phyloP scores from a whole-genome alignment of 1,140 invertebrate species.

The Gonioctena quinquepunctata region DNA sequence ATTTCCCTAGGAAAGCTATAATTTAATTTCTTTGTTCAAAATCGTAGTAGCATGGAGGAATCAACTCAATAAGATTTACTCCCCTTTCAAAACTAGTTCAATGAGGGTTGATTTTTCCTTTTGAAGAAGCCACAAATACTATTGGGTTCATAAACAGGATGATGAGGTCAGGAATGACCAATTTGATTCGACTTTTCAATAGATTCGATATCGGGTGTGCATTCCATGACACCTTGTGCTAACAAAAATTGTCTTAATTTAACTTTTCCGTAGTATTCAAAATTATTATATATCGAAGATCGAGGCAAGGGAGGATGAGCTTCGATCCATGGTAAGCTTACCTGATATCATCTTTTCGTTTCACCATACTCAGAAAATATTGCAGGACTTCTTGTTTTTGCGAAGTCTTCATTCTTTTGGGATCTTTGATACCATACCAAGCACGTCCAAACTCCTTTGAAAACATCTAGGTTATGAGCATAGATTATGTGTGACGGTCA shows the following conservation, averaged over 20 bases:
- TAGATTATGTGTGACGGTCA: not conserved
- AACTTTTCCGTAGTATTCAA: constrained; percentile 8
- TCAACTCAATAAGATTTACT: constrained; percentile 53
- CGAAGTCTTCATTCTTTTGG: too few species aligned
- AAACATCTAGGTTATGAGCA: not conserved
- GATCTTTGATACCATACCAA: not conserved
- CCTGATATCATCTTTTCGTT: constrained; percentile 12
- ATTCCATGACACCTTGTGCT: constrained; percentile 32
- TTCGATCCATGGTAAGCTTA: constrained; percentile 16
- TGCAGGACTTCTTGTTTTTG: not conserved
- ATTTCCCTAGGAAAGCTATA: constrained; percentile 51
- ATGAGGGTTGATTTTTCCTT: constrained; percentile 23
- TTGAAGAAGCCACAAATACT: constrained; percentile 29
- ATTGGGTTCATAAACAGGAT: constrained; percentile 11
- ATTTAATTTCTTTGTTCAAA: constrained; percentile 51
- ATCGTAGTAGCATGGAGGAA: constrained; percentile 51
- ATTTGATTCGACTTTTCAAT: not conserved
- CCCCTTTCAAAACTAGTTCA: constrained; percentile 45
- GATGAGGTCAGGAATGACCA: constrained; percentile 32
- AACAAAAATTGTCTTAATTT: constrained; percentile 4
- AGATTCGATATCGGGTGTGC: not conserved
- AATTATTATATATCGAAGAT: constrained; percentile 7
- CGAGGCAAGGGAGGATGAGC: constrained; percentile 9
- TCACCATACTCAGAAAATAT: constrained; percentile 9
- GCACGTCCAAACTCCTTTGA: not conserved